Evolutionary conservation across 1,140 invertebrate species (phyloP), one percentile per base, ranked within the genome.

Genomic region (Bombus cullumanus): DNA sequence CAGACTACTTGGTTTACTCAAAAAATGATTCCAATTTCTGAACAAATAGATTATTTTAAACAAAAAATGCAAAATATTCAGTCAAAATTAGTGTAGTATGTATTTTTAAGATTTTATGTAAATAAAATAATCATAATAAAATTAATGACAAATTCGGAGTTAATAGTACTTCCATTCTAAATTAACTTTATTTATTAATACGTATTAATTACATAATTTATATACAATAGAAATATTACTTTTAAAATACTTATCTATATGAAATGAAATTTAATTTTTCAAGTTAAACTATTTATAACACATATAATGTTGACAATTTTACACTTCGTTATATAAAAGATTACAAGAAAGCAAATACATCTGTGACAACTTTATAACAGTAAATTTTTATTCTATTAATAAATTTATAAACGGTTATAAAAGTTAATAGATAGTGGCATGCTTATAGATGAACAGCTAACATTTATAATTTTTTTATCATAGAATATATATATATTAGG

Each of bases 41-140:
- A 96, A 8, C 96, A 97, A 90, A 97, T 97, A 93, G 93, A 95
- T 31, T 97, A 96, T 90, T 97, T 97, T 94, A 96, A 96, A 93
- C 57, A 31, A 28, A 76, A 68, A 75, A 5, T 87, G 85, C 83
- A 89, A 77, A 41, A 79, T 31, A 68, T 79, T 6, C 13, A 81
- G 74, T 1, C 47, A n/a, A 9, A 85, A 89, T 2, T 66, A 41
- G 34, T 10, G 1, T 83, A 68, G 12, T 43, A 5, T 43, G 1
- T 31, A 72, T 62, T 12, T 34, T 10, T 37, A 53, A 15, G 6
- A 22, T 47, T 69, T 34, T 43, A 9, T 43, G 25, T 9, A 64
- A 73, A 43, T 12, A 53, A 47, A 66, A 47, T 28, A n/a, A 1
- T 12, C 3, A 57, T 47, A 69, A 77, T 78, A 62, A 43, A 77